Base-by-base conservation (phyloP, 2,113 vertebrate genomes). In the Axis porcinus region DNA sequence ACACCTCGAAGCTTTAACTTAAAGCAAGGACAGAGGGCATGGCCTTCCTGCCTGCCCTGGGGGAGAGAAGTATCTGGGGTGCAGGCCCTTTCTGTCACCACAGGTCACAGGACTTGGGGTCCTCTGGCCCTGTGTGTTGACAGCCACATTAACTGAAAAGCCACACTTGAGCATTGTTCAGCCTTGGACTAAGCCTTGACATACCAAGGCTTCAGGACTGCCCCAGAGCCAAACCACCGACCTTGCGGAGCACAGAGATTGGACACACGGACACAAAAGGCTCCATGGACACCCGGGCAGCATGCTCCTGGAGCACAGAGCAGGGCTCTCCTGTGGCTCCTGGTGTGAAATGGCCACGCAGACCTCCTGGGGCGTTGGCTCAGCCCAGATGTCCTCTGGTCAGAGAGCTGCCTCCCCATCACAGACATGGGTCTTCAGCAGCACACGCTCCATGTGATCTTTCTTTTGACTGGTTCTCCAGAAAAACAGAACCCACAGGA, bases 41-140 rank as follows among this genome's bases (percentile, higher is more conserved):
- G 27, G 43, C 40, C 54, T 83, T 43, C 50, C 52, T n/a, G 0
- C 6, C 36, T 83, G 13, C 1, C 19, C 55, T 2, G 7, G 28
- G 16, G 40, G 36, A 33, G 52, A 6, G n/a, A 33, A n/a, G 7
- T 0, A 52, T 6, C 60, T 52, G 28, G 21, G 36, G 12, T 7
- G 4, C 10, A 58, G 40, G 10, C 30, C 62, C 11, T 36, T 74
- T 28, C 28, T 12, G 43, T 28, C 17, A 50, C 14, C 7, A 9
- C 74, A 16, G 4, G 5, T 52, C 55, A 13, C 14, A 55, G 16
- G 21, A 40, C 89, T 50, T 28, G n/a, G n/a, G 74, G 7, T 25
- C 57, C 13, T 21, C 10, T 0, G 0, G 52, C 30, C 10, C 11
- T 2, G 12, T 6, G 64, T 19, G 28, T 28, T n/a, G 52, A 52